Conservation (phyloP, 1,140 invertebrate species). For the Drosophila lowei region DNA sequence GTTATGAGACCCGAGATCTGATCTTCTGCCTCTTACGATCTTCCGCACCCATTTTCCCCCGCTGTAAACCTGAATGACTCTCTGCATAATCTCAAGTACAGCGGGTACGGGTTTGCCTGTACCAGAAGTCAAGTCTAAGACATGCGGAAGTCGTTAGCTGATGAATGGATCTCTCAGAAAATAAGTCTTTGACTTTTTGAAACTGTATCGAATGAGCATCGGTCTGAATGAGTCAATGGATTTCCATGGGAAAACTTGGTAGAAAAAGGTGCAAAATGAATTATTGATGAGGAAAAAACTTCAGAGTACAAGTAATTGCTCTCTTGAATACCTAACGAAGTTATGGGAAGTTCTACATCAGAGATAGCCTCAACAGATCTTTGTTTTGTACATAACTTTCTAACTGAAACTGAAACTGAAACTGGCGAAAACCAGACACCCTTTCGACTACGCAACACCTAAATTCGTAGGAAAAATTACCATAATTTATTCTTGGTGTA, state of each 20-base stretch:
- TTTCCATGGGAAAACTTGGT: background rate
- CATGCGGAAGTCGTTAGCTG: conserved; percentile 61
- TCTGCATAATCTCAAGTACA: conserved; percentile 70
- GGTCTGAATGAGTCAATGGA: conserved; percentile 10
- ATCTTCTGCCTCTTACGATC: background rate
- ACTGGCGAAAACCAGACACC: conserved; percentile 31
- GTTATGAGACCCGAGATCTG: background rate
- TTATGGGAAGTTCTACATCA: conserved; percentile 16
- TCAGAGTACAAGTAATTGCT: conserved; percentile 8
- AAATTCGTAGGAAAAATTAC: conserved; percentile 56
- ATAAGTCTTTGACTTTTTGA: conserved; percentile 33
- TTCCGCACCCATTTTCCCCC: no score
- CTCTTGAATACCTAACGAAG: conserved; percentile 12
- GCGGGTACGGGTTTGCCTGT: conserved; percentile 32
- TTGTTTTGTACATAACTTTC: background rate
- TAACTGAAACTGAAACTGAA: background rate
- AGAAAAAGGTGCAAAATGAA: conserved; percentile 15
- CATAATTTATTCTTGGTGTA: conserved; percentile 64
- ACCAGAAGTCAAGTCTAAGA: conserved; percentile 24
- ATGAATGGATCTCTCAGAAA: conserved; percentile 17
- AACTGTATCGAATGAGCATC: conserved; percentile 4
- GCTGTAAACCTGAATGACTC: conserved; percentile 25
- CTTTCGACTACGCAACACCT: conserved; percentile 28
- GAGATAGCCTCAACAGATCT: background rate
- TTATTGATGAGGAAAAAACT: conserved; percentile 8